Percentiles rank a stretch among this genome's conserved stretches.
These are phyloP conservation scores for Idaea aversata DNA, from an alignment of 2,888 invertebrate species.

Conservation along the genomic window DNA sequence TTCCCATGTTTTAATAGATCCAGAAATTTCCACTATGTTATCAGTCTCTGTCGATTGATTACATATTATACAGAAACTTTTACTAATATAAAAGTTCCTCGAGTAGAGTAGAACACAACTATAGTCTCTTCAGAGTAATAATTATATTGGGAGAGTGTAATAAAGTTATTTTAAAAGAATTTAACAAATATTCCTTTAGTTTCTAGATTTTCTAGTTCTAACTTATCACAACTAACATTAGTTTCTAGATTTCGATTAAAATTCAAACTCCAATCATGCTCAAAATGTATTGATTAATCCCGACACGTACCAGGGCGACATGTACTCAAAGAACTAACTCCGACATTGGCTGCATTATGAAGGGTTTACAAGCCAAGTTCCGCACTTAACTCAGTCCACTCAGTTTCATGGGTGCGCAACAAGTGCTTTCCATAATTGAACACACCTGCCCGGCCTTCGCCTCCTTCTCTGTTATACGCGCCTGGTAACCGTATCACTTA, in stretches of 20 bases:
- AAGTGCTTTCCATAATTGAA: constrained; percentile 64
- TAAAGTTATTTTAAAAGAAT: not conserved
- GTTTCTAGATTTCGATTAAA: constrained; percentile 6
- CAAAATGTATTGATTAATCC: constrained; percentile 33
- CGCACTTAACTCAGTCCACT: constrained; percentile 55
- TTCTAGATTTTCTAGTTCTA: not conserved
- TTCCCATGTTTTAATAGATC: too few species aligned
- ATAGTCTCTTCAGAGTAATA: too few species aligned
- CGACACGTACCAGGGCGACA: constrained; percentile 41
- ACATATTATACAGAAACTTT: too few species aligned
- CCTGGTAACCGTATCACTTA: constrained; percentile 39
- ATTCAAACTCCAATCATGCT: constrained; percentile 16
- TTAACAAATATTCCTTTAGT: not conserved
- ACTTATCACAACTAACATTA: not conserved
- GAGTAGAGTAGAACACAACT: too few species aligned
- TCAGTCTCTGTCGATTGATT: too few species aligned
- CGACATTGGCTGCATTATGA: constrained; percentile 53
- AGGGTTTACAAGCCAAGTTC: constrained; percentile 58
- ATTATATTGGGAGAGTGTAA: too few species aligned
- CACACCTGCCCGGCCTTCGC: constrained; percentile 42
- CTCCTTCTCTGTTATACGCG: constrained; percentile 37
- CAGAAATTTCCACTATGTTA: too few species aligned
- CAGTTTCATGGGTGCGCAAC: constrained; percentile 53
- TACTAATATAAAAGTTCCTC: too few species aligned
- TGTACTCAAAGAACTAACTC: constrained; percentile 48